Percentiles rank a stretch among this genome's conserved stretches.
Evolutionary conservation across 2,113 vertebrate species (phyloP).

Genomic region (Climacteris rufus): DNA sequence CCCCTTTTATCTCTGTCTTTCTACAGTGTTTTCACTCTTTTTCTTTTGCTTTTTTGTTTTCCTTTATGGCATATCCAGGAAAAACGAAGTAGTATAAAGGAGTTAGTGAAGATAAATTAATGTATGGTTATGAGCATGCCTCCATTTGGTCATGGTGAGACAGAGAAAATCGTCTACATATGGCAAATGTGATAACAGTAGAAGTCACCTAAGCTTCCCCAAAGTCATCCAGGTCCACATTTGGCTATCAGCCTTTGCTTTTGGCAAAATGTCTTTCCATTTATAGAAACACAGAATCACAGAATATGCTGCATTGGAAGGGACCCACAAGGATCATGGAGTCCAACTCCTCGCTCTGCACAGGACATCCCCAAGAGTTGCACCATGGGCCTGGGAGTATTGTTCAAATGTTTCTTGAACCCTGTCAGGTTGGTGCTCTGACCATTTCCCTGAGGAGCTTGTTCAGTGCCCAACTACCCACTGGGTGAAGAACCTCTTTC

Average conservation of each 20-base stretch:
- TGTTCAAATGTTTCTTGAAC: neutral
- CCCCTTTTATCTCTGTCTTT: neutral
- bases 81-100: neutral
- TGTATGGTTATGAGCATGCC: neutral
- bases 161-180: neutral
- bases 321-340: fast-evolving
- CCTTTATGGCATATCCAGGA: neutral
- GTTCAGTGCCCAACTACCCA: fast-evolving
- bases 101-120: neutral
- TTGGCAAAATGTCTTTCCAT: neutral
- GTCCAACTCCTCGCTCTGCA: neutral
- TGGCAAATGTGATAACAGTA: neutral
- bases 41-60: neutral
- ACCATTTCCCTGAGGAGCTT: neutral
- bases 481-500: neutral
- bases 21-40: neutral
- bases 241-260: neutral
- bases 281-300: neutral
- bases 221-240: neutral
- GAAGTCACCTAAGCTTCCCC: neutral
- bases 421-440: neutral
- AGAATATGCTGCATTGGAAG: neutral
- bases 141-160: neutral
- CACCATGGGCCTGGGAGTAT: neutral
- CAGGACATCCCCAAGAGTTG: neutral